A percentile compares a stretch with the other conserved stretches of the same genome.
These are phyloP conservation scores for Vulpes ferrilata DNA, from an alignment of 2,113 vertebrate genomes.

Conservation along the genomic window DNA sequence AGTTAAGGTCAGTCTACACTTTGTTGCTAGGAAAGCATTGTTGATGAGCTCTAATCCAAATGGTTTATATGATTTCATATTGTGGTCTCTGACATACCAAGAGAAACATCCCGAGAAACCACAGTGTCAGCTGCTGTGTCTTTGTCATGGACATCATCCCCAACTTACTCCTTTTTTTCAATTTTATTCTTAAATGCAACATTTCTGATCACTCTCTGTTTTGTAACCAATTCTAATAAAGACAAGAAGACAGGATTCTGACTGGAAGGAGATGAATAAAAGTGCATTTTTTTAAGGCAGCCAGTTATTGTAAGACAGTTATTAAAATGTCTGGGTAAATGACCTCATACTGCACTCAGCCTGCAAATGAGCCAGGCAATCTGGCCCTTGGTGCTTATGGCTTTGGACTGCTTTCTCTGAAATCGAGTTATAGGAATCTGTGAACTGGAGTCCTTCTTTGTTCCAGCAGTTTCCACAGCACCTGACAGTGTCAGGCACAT, in stretches of 20 bases:
- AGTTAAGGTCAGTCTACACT: conserved; percentile 40
- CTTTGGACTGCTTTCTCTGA: background rate
- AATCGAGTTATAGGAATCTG: background rate
- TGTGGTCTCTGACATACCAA: conserved; percentile 72
- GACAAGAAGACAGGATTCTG: background rate
- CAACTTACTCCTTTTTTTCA: background rate
- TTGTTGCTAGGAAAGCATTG: conserved; percentile 71
- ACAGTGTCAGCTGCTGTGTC: conserved; percentile 53
- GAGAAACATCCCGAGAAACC: conserved; percentile 73
- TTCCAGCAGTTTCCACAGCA: background rate
- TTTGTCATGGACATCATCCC: conserved; percentile 56
- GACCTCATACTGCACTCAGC: background rate
- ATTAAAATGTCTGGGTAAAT: conserved; percentile 18
- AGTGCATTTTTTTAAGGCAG: background rate
- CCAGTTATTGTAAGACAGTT: conserved; percentile 3
- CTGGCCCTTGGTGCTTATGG: background rate
- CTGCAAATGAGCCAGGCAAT: background rate
- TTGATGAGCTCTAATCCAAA: conserved; percentile 62
- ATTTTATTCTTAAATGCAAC: conserved; percentile 43
- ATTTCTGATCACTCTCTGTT: conserved; percentile 5
- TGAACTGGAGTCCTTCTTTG: background rate
- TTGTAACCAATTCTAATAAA: conserved; percentile 14
- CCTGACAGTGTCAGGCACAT: background rate
- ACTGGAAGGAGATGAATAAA: background rate
- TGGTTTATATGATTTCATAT: conserved; percentile 73